phyloP scores from a whole-genome alignment of 2,888 invertebrate species.

The Mactromeris polynyma region DNA sequence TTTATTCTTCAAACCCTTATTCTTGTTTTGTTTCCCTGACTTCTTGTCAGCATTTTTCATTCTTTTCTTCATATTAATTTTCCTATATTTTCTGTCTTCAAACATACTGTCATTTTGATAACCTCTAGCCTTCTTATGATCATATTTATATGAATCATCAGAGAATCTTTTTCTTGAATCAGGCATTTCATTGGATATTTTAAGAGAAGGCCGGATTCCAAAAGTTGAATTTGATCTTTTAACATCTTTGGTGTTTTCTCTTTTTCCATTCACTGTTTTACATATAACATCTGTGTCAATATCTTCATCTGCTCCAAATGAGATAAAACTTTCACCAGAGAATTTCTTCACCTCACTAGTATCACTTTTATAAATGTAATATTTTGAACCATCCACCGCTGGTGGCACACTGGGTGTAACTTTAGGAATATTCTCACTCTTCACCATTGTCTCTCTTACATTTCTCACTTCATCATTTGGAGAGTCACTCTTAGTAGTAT shows the following conservation, averaged over 20 bases:
- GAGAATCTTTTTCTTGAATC: neutral
- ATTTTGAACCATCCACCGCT: constrained; percentile 5
- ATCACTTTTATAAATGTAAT: constrained; percentile 24
- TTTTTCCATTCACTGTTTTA: constrained; percentile 29
- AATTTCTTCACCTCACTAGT: constrained; percentile 15
- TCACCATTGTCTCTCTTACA: neutral
- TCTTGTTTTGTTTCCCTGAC: constrained; percentile 28
- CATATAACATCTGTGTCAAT: neutral
- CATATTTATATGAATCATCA: neutral
- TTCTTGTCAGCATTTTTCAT: constrained; percentile 32
- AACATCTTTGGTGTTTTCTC: neutral
- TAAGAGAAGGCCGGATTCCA: constrained; percentile 29
- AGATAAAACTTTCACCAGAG: constrained; percentile 42
- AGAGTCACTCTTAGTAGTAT: neutral
- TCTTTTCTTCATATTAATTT: constrained; percentile 30
- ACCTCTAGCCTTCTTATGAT: neutral
- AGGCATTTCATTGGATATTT: neutral
- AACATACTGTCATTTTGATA: neutral
- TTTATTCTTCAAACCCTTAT: neutral
- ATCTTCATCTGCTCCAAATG: constrained; percentile 18
- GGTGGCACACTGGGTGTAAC: neutral
- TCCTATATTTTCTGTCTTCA: constrained; percentile 19
- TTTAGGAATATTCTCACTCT: neutral
- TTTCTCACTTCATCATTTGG: neutral
- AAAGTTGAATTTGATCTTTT: neutral